Base-by-base conservation (phyloP, 2,113 vertebrate species). In the Phaetusa simplex region DNA sequence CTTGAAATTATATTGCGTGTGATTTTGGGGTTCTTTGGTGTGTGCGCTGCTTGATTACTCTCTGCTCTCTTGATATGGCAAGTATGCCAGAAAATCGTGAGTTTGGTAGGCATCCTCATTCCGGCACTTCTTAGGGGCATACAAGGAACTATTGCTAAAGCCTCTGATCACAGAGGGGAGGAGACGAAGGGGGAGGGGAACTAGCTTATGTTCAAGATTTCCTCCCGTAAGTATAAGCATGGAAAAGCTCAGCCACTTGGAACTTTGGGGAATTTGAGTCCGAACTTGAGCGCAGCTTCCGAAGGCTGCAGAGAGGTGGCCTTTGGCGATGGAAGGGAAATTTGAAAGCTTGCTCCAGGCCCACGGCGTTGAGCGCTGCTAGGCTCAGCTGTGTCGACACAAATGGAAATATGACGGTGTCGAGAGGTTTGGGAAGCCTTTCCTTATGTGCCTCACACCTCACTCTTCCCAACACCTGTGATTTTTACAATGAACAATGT, bases 201-300 rank as follows among this genome's bases (percentile, higher is more conserved):
- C 6, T 26, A 23, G 4, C 12, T 61, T 19, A 7, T 1, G 5
- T 17, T 6, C n/a, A 18, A 16, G 45, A 24, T 66, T 71, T 67
- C 8, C 7, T 53, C 55, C 73, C 40, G 0, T 2, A n/a, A 18
- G 5, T 21, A 8, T 5, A 3, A 0, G 2, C 21, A 2, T 12
- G 19, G 29, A 27, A 40, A 58, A 67, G 3, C 45, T 88, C 0
- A 0, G 11, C 50, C 26, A 1, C 11, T 13, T 66, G 58, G 50
- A n/a, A 27, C 27, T 62, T 38, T 0, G 16, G 30, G 40, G 59
- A 12, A 4, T 22, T 70, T 14, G 69, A 58, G 30, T 17, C 69
- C 43, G 73, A 62, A 30, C 36, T 30, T 10, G 30, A 52, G 59
- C 3, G 0, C 11, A 11, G 29, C 40, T 61, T 61, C 69, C 2